Evolutionary conservation across 2,888 invertebrate species (phyloP).

Genomic region (Lasioglossum figueresi): DNA sequence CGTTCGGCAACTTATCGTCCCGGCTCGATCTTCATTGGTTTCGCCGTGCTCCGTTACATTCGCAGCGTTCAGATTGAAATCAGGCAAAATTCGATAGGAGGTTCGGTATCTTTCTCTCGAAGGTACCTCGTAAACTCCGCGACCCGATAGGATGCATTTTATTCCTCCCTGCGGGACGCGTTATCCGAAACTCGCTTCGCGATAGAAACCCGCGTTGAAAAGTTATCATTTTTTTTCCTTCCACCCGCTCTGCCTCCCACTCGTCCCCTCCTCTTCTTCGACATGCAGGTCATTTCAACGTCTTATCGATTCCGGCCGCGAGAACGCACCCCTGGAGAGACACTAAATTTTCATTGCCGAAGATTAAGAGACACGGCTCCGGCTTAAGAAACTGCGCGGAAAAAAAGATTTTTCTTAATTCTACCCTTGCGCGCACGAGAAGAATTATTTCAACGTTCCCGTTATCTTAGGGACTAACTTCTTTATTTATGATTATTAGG

Average conservation of each 20-base stretch:
- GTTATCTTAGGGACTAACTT: not conserved
- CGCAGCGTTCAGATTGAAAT: conserved; percentile 49
- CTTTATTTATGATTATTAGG: too few relatives aligned
- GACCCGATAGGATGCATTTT: conserved; percentile 41
- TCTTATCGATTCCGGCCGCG: conserved; percentile 24
- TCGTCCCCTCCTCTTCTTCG: too few relatives aligned
- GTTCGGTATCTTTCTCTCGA: conserved; percentile 34
- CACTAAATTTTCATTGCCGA: conserved; percentile 12
- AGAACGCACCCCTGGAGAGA: not conserved
- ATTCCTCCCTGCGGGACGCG: conserved; percentile 39
- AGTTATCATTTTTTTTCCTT: not conserved
- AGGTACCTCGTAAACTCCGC: conserved; percentile 45
- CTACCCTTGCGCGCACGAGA: not conserved
- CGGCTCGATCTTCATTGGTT: conserved; percentile 45
- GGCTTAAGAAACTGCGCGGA: not conserved
- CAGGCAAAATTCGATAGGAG: conserved; percentile 48
- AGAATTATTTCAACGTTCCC: not conserved
- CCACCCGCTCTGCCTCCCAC: too few relatives aligned
- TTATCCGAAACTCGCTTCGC: conserved; percentile 33
- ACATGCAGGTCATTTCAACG: conserved; percentile 16
- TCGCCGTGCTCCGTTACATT: conserved; percentile 27
- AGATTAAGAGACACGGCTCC: not conserved
- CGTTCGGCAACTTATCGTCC: conserved; percentile 39
- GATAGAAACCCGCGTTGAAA: conserved; percentile 26
- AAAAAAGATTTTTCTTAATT: not conserved